phyloP scores from a whole-genome alignment of 2,888 invertebrate genomes.

The Rugalucina vietnamica region DNA sequence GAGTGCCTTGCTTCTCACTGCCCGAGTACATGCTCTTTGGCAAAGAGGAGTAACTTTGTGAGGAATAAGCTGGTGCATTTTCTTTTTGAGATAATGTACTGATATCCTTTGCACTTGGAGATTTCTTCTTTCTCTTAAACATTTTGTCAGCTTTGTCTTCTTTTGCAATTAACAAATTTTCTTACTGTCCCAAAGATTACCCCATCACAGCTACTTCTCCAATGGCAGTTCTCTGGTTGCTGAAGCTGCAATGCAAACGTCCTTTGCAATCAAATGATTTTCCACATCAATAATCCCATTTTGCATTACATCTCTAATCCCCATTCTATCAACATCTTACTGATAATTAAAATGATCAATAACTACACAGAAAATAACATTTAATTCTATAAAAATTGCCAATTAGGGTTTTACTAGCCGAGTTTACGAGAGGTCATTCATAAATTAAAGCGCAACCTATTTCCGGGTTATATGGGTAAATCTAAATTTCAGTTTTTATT shows the following conservation, averaged over 20 bases:
- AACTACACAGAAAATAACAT: not conserved
- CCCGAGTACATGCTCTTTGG: conserved; percentile 61
- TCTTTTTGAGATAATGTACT: conserved; percentile 56
- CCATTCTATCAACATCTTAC: no score
- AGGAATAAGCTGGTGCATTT: conserved; percentile 33
- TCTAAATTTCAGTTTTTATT: not conserved
- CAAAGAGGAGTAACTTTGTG: conserved; percentile 61
- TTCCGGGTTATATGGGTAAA: conserved; percentile 47
- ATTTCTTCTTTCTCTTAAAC: conserved; percentile 64
- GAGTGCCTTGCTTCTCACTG: conserved; percentile 25
- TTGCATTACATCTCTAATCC: no score
- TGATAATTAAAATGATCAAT: not conserved
- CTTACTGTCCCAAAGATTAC: no score
- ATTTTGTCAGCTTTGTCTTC: no score
- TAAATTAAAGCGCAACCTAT: conserved; percentile 57
- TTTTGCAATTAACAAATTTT: no score
- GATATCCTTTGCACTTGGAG: conserved; percentile 65
- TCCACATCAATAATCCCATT: no score
- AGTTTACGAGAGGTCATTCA: conserved; percentile 53
- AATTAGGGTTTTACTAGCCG: conserved; percentile 25
- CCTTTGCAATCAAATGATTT: no score
- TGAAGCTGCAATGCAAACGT: no score
- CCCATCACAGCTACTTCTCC: no score
- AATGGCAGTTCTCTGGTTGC: no score
- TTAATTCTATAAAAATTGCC: conserved; percentile 3